phyloP scores from a whole-genome alignment of 30 jellyfish, hydroid and myxozoan genomes.

The Cassiopea andromeda region DNA sequence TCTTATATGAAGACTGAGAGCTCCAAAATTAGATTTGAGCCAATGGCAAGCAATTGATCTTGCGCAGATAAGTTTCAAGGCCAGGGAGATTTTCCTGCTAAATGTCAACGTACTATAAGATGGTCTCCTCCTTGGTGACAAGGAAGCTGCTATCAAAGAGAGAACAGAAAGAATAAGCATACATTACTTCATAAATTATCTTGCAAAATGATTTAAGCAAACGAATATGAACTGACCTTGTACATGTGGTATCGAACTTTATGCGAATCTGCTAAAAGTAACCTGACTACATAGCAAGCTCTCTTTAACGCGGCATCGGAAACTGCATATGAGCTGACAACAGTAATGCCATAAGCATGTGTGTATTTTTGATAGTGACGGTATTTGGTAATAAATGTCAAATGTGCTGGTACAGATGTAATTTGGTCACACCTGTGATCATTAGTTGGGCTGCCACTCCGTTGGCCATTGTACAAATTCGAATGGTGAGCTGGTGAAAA shows the following conservation, averaged over 20 bases:
- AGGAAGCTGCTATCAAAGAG: too few relatives aligned
- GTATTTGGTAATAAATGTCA: conserved; percentile 72
- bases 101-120: not conserved
- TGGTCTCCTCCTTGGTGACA: not conserved
- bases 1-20: not conserved
- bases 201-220: too few relatives aligned
- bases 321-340: conserved; percentile 65
- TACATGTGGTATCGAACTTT: conserved; percentile 60
- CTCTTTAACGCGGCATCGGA: conserved; percentile 78
- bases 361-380: conserved; percentile 66
- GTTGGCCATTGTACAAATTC: conserved; percentile 13
- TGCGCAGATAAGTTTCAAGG: not conserved
- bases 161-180: too few relatives aligned
- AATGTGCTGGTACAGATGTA: conserved; percentile 65
- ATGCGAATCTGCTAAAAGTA: conserved; percentile 66
- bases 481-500: not conserved
- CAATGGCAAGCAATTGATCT: not conserved
- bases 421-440: conserved; percentile 68
- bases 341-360: conserved; percentile 86
- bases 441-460: conserved; percentile 68
- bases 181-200: too few relatives aligned
- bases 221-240: conserved; percentile 32
- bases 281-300: conserved; percentile 79
- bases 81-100: not conserved
- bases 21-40: not conserved